phyloP scores from a whole-genome alignment of 1,140 invertebrate species.

The Globodera ellingtonae region DNA sequence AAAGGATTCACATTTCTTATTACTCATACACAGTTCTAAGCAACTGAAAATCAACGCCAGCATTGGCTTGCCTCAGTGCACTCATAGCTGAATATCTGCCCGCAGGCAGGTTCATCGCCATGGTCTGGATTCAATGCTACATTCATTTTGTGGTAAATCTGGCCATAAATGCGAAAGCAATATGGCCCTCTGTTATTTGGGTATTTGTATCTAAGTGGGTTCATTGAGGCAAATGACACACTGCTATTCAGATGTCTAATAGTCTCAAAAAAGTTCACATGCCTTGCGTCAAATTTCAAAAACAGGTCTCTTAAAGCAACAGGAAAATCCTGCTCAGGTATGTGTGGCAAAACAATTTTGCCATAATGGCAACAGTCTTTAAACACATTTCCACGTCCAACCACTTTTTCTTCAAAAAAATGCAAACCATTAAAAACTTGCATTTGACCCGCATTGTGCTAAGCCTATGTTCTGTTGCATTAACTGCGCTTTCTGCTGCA shows the following conservation, averaged over 20 bases:
- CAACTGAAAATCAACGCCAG: background rate
- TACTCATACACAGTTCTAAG: background rate
- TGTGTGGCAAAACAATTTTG: background rate
- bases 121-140: slow-evolving; percentile 27
- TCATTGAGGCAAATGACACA: too few relatives aligned
- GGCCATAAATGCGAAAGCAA: too few relatives aligned
- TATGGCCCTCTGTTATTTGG: too few relatives aligned
- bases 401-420: too few relatives aligned
- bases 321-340: background rate
- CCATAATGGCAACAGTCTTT: background rate
- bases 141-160: slow-evolving; percentile 19
- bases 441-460: too few relatives aligned
- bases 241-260: slow-evolving; percentile 7
- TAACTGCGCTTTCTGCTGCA: too few relatives aligned
- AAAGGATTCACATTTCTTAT: background rate
- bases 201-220: too few relatives aligned
- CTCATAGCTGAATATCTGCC: slow-evolving; percentile 16
- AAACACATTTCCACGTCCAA: background rate
- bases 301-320: background rate
- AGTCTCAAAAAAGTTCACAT: slow-evolving; percentile 9
- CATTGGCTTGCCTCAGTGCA: too few relatives aligned
- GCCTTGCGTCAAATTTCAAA: background rate
- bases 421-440: too few relatives aligned
- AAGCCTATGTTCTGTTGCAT: too few relatives aligned
- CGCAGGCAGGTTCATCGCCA: slow-evolving; percentile 19